phyloP scores from a whole-genome alignment of 2,113 vertebrate genomes.

The Cyanoderma ruficeps region DNA sequence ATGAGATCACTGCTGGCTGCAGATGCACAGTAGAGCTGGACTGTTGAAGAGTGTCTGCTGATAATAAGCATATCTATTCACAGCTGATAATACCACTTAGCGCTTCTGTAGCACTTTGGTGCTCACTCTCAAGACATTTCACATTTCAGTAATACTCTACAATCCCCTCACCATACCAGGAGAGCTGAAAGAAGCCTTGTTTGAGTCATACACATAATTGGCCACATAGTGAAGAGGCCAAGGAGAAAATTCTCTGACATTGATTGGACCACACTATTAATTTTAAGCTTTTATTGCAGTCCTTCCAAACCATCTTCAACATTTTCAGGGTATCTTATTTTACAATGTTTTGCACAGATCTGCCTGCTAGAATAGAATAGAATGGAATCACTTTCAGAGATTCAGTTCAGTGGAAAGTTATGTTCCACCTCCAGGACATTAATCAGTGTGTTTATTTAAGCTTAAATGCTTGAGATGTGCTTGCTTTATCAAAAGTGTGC shows the following conservation, averaged over 20 bases:
- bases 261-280: neutral
- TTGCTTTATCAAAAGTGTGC: slow-evolving; percentile 18
- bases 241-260: neutral
- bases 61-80: slow-evolving; percentile 55
- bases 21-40: neutral
- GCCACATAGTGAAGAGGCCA: neutral
- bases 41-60: slow-evolving; percentile 56
- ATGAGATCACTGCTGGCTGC: slow-evolving; percentile 59
- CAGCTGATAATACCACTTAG: slow-evolving; percentile 63
- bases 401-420: neutral
- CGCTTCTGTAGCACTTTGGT: slow-evolving; percentile 27
- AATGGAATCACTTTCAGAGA: neutral
- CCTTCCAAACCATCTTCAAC: neutral
- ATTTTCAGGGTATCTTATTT: neutral
- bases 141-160: neutral
- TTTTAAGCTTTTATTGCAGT: neutral
- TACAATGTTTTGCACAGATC: neutral
- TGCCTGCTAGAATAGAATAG: neutral
- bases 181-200: neutral
- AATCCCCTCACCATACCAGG: neutral
- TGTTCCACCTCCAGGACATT: neutral
- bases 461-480: neutral
- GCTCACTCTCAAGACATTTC: neutral
- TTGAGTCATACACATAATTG: neutral
- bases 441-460: slow-evolving; percentile 35